Conservation (phyloP, 2,797 vertebrate species). For the Phalloptychus januarius region DNA sequence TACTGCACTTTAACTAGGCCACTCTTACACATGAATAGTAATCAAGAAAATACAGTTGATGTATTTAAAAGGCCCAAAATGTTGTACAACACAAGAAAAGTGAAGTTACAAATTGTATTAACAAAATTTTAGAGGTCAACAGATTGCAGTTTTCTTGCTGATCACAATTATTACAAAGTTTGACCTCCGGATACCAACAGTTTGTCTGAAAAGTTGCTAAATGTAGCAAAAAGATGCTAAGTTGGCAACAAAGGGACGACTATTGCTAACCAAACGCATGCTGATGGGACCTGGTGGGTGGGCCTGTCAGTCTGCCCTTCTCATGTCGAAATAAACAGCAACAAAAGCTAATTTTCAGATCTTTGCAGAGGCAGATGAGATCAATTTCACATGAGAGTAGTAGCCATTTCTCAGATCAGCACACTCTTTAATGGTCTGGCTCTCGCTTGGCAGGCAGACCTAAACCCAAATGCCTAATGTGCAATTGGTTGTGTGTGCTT, state of each 20-base stretch:
- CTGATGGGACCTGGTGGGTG: not conserved
- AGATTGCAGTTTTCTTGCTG: too few species aligned
- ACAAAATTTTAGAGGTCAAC: not conserved
- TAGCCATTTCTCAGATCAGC: too few species aligned
- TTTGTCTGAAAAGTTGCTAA: not conserved
- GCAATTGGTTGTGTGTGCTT: too few species aligned
- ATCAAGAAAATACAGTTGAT: not conserved
- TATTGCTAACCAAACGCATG: not conserved
- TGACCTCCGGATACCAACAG: not conserved
- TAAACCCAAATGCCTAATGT: too few species aligned
- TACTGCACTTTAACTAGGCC: not conserved
- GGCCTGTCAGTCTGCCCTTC: not conserved
- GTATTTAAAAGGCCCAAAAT: not conserved
- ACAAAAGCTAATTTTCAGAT: not conserved
- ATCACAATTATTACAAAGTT: too few species aligned
- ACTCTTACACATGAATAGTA: not conserved
- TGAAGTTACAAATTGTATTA: not conserved
- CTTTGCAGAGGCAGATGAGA: not conserved
- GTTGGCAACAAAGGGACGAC: not conserved
- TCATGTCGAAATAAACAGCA: not conserved
- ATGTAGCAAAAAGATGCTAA: not conserved
- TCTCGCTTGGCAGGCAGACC: too few species aligned
- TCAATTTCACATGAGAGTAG: too few species aligned
- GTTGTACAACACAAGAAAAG: not conserved
- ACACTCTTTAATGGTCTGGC: too few species aligned